A percentile compares a stretch with the other conserved stretches of the same genome.
These are phyloP conservation scores for Platysternon megacephalum DNA, from an alignment of 2,113 vertebrate species.

Conservation along the genomic window DNA sequence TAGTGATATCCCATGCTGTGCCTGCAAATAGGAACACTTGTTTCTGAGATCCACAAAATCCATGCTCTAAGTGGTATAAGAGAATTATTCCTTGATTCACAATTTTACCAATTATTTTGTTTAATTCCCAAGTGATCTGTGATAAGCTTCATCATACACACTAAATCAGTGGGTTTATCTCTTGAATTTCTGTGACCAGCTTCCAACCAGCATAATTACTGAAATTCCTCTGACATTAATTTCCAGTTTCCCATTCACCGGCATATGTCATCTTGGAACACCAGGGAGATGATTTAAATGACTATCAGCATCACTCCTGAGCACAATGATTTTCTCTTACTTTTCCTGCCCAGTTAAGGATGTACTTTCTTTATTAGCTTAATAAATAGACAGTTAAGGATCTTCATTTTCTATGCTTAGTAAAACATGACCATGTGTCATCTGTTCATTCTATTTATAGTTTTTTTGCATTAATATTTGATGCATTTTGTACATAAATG, in stretches of 20 bases:
- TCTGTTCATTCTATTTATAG: constrained; percentile 73
- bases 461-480: constrained; percentile 67
- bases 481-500: constrained; percentile 68
- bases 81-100: neutral
- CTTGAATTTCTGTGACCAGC: constrained; percentile 14
- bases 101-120: constrained; percentile 16
- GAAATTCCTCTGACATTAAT: constrained; percentile 40
- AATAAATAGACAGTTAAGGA: constrained; percentile 67
- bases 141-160: constrained; percentile 41
- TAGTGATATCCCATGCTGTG: constrained; percentile 8
- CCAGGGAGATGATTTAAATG: constrained; percentile 25
- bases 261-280: neutral
- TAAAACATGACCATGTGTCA: constrained; percentile 31
- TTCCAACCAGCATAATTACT: constrained; percentile 8
- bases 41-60: constrained; percentile 1
- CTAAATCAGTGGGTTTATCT: constrained; percentile 23
- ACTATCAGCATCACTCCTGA: constrained; percentile 28
- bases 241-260: constrained; percentile 33
- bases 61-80: neutral
- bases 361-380: constrained; percentile 51
- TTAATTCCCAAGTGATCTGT: constrained; percentile 34
- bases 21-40: neutral
- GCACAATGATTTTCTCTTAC: constrained; percentile 31
- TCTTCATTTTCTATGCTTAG: constrained; percentile 63
- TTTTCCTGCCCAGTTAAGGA: constrained; percentile 37